These are phyloP conservation scores for Thrips palmi DNA, from an alignment of 1,140 invertebrate species.

Conservation along the genomic window DNA sequence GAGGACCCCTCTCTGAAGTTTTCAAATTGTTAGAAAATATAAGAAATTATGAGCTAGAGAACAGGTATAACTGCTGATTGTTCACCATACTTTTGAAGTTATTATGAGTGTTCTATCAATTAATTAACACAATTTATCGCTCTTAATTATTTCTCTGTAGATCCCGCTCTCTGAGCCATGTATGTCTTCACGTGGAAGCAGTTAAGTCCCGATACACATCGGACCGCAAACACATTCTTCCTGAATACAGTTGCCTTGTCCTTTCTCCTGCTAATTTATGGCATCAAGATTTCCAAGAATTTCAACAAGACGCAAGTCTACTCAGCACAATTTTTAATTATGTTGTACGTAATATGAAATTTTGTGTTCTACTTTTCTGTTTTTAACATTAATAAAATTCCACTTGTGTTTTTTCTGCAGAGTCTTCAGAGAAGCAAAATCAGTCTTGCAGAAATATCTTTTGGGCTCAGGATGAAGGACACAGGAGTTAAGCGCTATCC, in stretches of 20 bases:
- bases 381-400: neutral
- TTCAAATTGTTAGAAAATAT: constrained; percentile 73
- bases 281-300: constrained; percentile 61
- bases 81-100: constrained; percentile 1
- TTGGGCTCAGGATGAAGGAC: constrained; percentile 77
- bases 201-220: constrained; percentile 38
- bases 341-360: constrained; percentile 36
- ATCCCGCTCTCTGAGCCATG: constrained; percentile 47
- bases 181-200: constrained; percentile 74
- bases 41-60: constrained; percentile 59
- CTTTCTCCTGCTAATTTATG: constrained; percentile 87
- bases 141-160: constrained; percentile 25
- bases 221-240: constrained; percentile 40
- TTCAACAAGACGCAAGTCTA: constrained; percentile 56
- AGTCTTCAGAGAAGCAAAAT: constrained; percentile 58
- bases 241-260: constrained; percentile 82
- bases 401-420: constrained; percentile 23
- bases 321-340: constrained; percentile 63
- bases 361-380: neutral
- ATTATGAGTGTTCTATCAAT: neutral
- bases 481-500: constrained; percentile 79
- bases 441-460: constrained; percentile 74
- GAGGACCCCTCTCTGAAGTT: constrained; percentile 67
- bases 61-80: constrained; percentile 34
- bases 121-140: neutral